A percentile compares a stretch with the other conserved stretches of the same genome.
Conservation (phyloP, 2,888 invertebrate species). For the Hirtodrosophila duncani region DNA sequence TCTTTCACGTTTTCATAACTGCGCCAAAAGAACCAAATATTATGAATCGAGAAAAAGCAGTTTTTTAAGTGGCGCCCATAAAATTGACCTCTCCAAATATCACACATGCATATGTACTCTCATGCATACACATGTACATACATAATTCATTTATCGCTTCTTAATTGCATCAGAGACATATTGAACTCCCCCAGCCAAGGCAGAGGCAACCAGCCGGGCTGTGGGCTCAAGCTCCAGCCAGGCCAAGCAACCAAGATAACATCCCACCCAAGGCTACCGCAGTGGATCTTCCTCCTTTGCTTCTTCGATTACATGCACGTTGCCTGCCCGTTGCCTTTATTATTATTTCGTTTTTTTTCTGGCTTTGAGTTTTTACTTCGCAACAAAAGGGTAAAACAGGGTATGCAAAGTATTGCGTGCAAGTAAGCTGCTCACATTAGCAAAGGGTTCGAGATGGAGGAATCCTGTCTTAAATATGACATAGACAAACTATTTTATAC, state of each 20-base stretch:
- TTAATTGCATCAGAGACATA: constrained; percentile 61
- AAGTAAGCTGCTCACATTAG: too few relatives aligned
- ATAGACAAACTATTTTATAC: too few relatives aligned
- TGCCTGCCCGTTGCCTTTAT: constrained; percentile 31
- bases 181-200: constrained; percentile 28
- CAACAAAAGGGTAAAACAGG: too few relatives aligned
- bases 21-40: too few relatives aligned
- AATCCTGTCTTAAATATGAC: too few relatives aligned
- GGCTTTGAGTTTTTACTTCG: too few relatives aligned
- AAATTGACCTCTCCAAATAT: constrained; percentile 16
- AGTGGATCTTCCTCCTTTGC: neutral
- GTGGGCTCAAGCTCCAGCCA: neutral
- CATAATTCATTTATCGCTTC: constrained; percentile 51
- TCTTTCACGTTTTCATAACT: too few relatives aligned
- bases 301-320: constrained; percentile 39
- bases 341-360: constrained; percentile 27
- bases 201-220: neutral
- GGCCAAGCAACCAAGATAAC: neutral
- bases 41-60: too few relatives aligned
- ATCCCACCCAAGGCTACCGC: neutral
- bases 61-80: too few relatives aligned
- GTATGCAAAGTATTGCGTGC: too few relatives aligned
- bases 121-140: constrained; percentile 24
- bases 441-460: too few relatives aligned
- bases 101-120: neutral